A percentile compares a stretch with the other conserved stretches of the same genome.
Conservation (phyloP, 2,888 invertebrate species). For the Osmoderma eremita region DNA sequence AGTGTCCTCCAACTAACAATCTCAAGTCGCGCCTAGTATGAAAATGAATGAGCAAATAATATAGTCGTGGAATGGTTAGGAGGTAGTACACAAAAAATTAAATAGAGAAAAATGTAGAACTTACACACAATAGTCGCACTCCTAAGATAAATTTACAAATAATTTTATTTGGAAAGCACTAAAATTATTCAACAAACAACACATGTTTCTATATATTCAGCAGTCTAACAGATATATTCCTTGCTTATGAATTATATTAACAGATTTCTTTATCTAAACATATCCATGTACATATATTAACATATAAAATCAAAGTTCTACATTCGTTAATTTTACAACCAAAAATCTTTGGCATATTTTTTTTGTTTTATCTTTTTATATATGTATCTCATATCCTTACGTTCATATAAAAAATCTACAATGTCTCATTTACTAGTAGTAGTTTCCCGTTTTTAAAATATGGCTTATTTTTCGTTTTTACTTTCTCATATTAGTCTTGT, state of each 20-base stretch:
- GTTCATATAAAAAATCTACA: slow-evolving; percentile 37
- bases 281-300: slow-evolving; percentile 38
- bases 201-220: slow-evolving; percentile 20
- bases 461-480: slow-evolving; percentile 33
- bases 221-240: slow-evolving; percentile 44
- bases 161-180: slow-evolving; percentile 34
- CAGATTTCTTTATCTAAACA: slow-evolving; percentile 36
- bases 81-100: slow-evolving; percentile 21
- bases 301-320: slow-evolving; percentile 43
- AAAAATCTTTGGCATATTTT: slow-evolving; percentile 46
- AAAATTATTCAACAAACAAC: slow-evolving; percentile 36
- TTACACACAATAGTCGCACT: slow-evolving; percentile 9
- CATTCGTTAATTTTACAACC: slow-evolving; percentile 45
- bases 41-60: slow-evolving; percentile 19
- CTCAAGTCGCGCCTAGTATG: background rate
- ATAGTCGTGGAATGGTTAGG: slow-evolving; percentile 27
- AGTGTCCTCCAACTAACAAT: too few species aligned
- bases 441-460: slow-evolving; percentile 37
- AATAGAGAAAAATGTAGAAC: slow-evolving; percentile 19
- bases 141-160: slow-evolving; percentile 19
- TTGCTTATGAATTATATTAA: slow-evolving; percentile 36
- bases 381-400: slow-evolving; percentile 22
- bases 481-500: slow-evolving; percentile 34
- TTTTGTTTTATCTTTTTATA: slow-evolving; percentile 31
- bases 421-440: slow-evolving; percentile 27